A percentile compares a stretch with the other conserved stretches of the same genome.
Conservation (phyloP, 2,888 invertebrate genomes). For the Lasiommata megera region DNA sequence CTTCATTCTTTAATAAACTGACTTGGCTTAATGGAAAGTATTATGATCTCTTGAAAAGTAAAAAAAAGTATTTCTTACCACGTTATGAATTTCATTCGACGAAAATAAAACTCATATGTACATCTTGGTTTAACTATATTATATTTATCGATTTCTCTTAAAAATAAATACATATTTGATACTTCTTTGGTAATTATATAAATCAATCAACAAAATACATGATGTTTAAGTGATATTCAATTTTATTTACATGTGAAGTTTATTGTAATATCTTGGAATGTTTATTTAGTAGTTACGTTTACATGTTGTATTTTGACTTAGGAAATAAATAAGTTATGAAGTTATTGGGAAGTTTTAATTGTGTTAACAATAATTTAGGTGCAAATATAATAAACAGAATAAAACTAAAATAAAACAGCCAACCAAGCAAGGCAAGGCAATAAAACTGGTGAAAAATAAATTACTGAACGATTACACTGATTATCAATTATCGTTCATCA, state of each 20-base stretch:
- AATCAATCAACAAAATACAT: constrained; percentile 1
- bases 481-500: too few species aligned
- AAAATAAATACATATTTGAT: constrained; percentile 15
- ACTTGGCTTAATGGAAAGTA: too few species aligned
- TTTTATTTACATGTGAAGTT: background rate
- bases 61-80: too few species aligned
- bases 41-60: too few species aligned
- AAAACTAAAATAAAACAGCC: background rate
- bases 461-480: too few species aligned
- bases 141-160: constrained; percentile 16
- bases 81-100: too few species aligned
- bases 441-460: too few species aligned
- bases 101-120: constrained; percentile 5
- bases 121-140: constrained; percentile 8
- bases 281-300: constrained; percentile 6
- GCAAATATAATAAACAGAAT: background rate
- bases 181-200: constrained; percentile 17
- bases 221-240: background rate
- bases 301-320: constrained; percentile 5
- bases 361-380: background rate
- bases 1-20: too few species aligned
- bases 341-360: constrained; percentile 5
- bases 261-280: constrained; percentile 11
- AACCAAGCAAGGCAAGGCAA: too few species aligned
- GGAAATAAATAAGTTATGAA: constrained; percentile 13